phyloP scores from a whole-genome alignment of 2,113 vertebrate species.

The Toxotes jaculatrix region DNA sequence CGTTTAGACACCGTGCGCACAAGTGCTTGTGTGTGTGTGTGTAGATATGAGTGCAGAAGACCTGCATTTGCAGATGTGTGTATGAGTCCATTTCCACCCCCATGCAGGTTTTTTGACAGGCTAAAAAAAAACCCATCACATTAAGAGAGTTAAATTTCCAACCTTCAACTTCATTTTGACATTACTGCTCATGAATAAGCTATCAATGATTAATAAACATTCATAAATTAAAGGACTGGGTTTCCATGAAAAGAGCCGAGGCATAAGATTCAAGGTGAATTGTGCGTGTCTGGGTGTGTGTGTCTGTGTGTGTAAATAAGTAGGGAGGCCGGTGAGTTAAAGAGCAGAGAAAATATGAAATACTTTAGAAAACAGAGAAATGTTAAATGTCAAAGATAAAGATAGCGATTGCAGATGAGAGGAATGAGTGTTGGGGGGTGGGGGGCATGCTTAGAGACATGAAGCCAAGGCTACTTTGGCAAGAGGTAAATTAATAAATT shows the following conservation, averaged over 20 bases:
- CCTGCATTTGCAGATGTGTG: conserved; percentile 20
- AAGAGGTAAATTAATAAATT: conserved; percentile 55
- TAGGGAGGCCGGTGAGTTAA: conserved; percentile 15
- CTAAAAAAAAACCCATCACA: conserved; percentile 2
- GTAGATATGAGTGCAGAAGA: conserved; percentile 11
- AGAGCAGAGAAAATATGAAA: conserved; percentile 26
- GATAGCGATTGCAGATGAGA: conserved; percentile 40
- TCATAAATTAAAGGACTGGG: conserved; percentile 31
- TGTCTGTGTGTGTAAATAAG: not conserved
- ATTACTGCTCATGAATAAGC: conserved; percentile 12
- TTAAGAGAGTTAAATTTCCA: conserved; percentile 37
- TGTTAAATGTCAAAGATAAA: conserved; percentile 56
- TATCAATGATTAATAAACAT: conserved; percentile 49
- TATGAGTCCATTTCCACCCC: conserved; percentile 17
- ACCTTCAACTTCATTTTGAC: conserved; percentile 36
- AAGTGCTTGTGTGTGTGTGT: conserved; percentile 31
- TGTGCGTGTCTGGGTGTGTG: not conserved
- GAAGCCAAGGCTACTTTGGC: conserved; percentile 53
- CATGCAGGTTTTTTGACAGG: not conserved
- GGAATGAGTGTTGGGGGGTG: not conserved
- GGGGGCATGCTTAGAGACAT: conserved; percentile 26
- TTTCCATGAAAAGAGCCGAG: conserved; percentile 4
- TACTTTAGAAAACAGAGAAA: conserved; percentile 23
- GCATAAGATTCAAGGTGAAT: not conserved
- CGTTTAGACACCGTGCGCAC: conserved; percentile 58